Conservation (phyloP, 2,113 vertebrate genomes). For the Cnemophilus loriae region DNA sequence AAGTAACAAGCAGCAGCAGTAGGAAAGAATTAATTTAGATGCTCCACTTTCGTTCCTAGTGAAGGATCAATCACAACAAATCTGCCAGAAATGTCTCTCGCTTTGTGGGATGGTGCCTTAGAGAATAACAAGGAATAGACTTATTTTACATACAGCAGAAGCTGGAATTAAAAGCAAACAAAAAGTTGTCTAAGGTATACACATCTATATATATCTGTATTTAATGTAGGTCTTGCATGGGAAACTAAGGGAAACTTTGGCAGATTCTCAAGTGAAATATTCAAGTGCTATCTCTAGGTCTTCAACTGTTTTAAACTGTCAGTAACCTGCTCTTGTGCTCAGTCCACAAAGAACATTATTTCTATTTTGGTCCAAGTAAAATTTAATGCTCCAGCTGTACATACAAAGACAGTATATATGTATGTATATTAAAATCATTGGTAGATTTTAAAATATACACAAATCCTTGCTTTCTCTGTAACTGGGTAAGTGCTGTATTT, state of each 20-base stretch:
- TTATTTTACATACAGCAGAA: background rate
- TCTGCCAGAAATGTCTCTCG: accelerated
- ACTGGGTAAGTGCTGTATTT: background rate
- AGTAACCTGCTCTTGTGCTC: background rate
- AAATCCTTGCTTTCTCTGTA: background rate
- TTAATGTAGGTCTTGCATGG: background rate
- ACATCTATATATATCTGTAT: background rate
- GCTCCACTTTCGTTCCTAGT: background rate
- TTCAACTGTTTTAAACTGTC: background rate
- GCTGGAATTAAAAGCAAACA: background rate
- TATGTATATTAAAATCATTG: background rate
- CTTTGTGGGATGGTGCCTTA: background rate
- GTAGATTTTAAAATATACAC: background rate
- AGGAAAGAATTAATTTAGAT: background rate
- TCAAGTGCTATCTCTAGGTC: background rate
- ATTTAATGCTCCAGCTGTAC: background rate
- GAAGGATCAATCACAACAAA: background rate
- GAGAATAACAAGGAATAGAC: background rate
- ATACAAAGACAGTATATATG: background rate
- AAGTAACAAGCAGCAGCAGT: background rate
- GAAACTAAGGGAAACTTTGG: background rate
- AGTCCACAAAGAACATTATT: background rate
- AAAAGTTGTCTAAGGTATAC: background rate
- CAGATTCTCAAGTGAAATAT: background rate
- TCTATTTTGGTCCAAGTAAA: background rate